Conservation (phyloP, 35 echinoderm and acorn worm species). For the Ophioderma brevispina region DNA sequence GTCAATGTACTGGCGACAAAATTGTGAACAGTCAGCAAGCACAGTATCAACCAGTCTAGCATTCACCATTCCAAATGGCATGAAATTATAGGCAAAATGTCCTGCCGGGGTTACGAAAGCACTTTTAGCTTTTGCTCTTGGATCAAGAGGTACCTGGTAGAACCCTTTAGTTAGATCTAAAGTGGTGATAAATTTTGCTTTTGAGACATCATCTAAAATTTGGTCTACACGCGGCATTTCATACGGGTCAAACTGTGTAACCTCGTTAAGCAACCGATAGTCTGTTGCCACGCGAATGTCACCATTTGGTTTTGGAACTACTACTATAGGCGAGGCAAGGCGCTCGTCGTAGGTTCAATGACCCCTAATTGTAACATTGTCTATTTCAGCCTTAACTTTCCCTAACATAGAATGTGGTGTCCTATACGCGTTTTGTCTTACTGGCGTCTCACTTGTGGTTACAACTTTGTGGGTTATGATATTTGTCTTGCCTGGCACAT, state of each 20-base stretch:
- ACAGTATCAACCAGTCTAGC: too few relatives aligned
- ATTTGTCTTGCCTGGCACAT: constrained; percentile 48
- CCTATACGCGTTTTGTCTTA: constrained; percentile 14
- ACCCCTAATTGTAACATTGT: constrained; percentile 31
- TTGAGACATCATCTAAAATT: constrained; percentile 41
- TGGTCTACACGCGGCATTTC: constrained; percentile 30
- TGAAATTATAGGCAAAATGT: too few relatives aligned
- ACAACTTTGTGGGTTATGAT: not conserved
- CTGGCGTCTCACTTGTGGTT: not conserved
- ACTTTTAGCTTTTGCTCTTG: too few relatives aligned
- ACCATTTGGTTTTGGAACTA: too few relatives aligned
- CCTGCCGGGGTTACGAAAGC: too few relatives aligned
- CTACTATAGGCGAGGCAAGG: constrained; percentile 10
- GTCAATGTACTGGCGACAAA: too few relatives aligned
- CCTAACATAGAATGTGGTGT: constrained; percentile 5
- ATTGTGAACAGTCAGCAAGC: too few relatives aligned
- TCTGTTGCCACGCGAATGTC: not conserved
- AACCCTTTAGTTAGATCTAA: too few relatives aligned
- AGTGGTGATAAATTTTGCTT: too few relatives aligned
- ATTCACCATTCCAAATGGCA: too few relatives aligned
- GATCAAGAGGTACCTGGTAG: too few relatives aligned
- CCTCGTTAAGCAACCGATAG: constrained; percentile 2
- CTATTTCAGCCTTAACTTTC: constrained; percentile 28
- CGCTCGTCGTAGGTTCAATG: not conserved
- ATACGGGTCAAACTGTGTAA: constrained; percentile 33